Evolutionary conservation across 1,140 invertebrate species (phyloP).

Genomic region (Apis mellifera): DNA sequence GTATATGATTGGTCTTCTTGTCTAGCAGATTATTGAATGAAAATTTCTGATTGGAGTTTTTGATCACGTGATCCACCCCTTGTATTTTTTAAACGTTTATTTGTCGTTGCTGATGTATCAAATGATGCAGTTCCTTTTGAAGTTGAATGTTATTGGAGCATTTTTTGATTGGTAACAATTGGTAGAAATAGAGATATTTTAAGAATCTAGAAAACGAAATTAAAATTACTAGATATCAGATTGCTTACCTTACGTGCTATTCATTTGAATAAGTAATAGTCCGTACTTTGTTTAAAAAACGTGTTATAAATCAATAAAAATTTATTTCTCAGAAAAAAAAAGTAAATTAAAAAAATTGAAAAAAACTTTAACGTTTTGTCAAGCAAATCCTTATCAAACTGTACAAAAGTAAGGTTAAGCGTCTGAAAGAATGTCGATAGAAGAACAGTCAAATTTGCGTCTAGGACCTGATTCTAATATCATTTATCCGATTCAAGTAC

Average conservation of each 20-base stretch:
- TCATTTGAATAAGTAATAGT: slow-evolving; percentile 26
- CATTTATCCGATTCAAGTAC: slow-evolving; percentile 92
- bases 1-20: slow-evolving; percentile 58
- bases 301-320: not conserved
- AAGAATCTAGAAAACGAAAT: not conserved
- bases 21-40: not conserved
- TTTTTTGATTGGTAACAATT: slow-evolving; percentile 27
- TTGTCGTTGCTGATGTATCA: slow-evolving; percentile 21
- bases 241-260: slow-evolving; percentile 31
- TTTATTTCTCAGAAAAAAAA: not conserved
- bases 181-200: not conserved
- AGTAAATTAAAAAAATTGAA: not conserved
- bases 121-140: not conserved
- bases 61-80: slow-evolving; percentile 27
- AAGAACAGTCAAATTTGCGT: slow-evolving; percentile 69
- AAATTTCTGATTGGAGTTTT: not conserved
- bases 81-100: not conserved
- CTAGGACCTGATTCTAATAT: slow-evolving; percentile 82
- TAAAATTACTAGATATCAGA: slow-evolving; percentile 32
- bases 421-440: slow-evolving; percentile 71
- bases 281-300: not conserved
- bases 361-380: not conserved
- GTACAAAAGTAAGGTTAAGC: slow-evolving; percentile 47
- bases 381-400: not conserved
- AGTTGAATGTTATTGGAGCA: not conserved